A percentile compares a stretch with the other conserved stretches of the same genome.
These are phyloP conservation scores for Edolisoma coerulescens DNA, from an alignment of 2,113 vertebrate species.

Conservation along the genomic window DNA sequence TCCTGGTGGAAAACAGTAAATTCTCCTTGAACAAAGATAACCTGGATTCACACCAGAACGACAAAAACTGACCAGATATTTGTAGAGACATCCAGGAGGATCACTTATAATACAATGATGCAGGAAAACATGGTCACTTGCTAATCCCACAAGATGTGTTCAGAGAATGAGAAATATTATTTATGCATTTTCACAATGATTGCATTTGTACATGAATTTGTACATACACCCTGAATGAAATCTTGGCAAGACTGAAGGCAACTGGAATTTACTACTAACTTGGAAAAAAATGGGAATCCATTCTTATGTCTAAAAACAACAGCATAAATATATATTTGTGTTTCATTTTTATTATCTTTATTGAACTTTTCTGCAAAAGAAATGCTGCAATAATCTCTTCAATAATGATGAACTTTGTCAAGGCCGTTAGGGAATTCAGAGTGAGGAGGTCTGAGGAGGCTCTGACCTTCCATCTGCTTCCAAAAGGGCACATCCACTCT, in stretches of 20 bases:
- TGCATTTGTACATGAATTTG: too few relatives aligned
- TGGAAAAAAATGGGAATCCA: neutral
- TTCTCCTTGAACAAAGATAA: neutral
- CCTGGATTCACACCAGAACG: neutral
- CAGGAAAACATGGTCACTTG: neutral
- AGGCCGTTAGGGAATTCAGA: neutral
- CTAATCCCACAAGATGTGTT: neutral
- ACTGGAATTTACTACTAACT: neutral
- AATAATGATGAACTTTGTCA: neutral
- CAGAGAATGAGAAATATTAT: neutral
- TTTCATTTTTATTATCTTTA: neutral
- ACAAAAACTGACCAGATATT: neutral
- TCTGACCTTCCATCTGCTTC: constrained; percentile 18
- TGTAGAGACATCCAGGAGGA: neutral
- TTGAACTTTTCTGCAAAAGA: neutral
- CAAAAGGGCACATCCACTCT: constrained; percentile 11
- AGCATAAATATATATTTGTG: neutral
- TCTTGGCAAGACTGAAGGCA: neutral
- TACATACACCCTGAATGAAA: neutral
- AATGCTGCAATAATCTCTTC: neutral
- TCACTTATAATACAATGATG: neutral
- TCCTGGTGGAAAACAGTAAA: neutral
- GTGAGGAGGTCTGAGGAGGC: neutral
- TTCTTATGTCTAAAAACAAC: neutral
- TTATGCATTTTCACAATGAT: neutral